phyloP scores from a whole-genome alignment of 1,140 invertebrate species.

The Aphaenogaster rudis region DNA sequence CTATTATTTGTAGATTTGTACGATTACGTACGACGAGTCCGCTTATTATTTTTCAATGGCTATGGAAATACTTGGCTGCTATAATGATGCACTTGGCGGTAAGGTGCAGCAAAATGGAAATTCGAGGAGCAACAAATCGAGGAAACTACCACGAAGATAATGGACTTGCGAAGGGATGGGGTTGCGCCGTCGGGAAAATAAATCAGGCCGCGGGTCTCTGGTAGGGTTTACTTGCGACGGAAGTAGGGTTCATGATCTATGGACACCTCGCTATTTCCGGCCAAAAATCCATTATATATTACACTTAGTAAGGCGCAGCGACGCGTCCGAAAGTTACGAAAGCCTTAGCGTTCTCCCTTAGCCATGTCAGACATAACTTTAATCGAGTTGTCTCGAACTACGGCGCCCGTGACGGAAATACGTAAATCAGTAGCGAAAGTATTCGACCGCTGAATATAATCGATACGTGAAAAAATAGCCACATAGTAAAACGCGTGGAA shows the following conservation, averaged over 20 bases:
- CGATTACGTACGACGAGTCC: conserved; percentile 37
- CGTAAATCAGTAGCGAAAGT: conserved; percentile 73
- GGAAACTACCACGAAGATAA: conserved; percentile 80
- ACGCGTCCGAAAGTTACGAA: conserved; percentile 75
- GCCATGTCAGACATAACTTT: conserved; percentile 76
- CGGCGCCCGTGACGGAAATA: conserved; percentile 67
- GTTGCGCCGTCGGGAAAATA: conserved; percentile 79
- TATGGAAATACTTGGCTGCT: conserved; percentile 26
- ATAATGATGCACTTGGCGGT: conserved; percentile 55
- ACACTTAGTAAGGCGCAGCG: conserved; percentile 77
- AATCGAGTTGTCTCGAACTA: conserved; percentile 79
- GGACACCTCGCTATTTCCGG: conserved; percentile 82
- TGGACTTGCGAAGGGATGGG: conserved; percentile 76
- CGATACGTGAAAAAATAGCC: conserved; percentile 5
- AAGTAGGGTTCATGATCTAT: conserved; percentile 84
- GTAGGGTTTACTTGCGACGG: conserved; percentile 80
- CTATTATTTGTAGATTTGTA: conserved; percentile 42
- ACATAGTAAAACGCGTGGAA: conserved; percentile 24
- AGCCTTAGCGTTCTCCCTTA: conserved; percentile 52
- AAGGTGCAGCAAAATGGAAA: conserved; percentile 69
- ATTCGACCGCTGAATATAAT: conserved; percentile 47
- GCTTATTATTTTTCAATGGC: conserved; percentile 57
- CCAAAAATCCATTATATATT: conserved; percentile 86
- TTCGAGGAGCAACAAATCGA: conserved; percentile 78
- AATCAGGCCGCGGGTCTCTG: conserved; percentile 80